phyloP scores from a whole-genome alignment of 1,140 invertebrate genomes.

The Drosophila athabasca region DNA sequence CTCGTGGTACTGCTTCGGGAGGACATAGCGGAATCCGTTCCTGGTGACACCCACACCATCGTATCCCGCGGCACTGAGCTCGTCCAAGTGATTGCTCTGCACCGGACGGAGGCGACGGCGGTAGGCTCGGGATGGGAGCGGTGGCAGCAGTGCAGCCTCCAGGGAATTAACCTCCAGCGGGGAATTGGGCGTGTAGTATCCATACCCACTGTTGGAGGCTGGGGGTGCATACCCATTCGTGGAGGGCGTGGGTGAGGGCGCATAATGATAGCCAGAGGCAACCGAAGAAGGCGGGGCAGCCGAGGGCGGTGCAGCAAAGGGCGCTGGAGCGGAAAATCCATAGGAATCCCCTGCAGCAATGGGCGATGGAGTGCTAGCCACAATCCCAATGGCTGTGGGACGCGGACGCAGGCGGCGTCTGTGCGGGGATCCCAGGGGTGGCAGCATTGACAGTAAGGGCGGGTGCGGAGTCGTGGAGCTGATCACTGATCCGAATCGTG shows the following conservation, averaged over 20 bases:
- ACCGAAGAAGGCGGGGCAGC: constrained; percentile 5
- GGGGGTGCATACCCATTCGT: neutral
- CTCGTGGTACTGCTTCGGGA: constrained; percentile 93
- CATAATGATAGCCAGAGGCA: constrained; percentile 58
- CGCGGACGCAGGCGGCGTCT: constrained; percentile 64
- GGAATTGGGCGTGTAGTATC: constrained; percentile 57
- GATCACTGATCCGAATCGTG: constrained; percentile 61
- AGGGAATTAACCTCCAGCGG: constrained; percentile 67
- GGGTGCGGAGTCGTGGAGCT: constrained; percentile 78
- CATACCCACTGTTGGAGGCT: constrained; percentile 25
- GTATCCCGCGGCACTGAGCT: constrained; percentile 85
- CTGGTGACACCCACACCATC: constrained; percentile 89
- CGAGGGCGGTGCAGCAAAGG: constrained; percentile 49
- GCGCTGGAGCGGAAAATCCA: constrained; percentile 62
- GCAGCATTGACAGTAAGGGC: constrained; percentile 70
- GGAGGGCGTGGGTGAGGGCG: constrained; percentile 32
- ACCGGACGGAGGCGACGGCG: constrained; percentile 62
- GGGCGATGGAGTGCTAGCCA: constrained; percentile 42
- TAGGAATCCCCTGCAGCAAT: constrained; percentile 47
- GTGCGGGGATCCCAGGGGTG: constrained; percentile 46
- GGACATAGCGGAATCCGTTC: constrained; percentile 92
- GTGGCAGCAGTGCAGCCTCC: constrained; percentile 64
- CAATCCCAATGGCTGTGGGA: constrained; percentile 55
- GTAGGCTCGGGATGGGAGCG: constrained; percentile 54
- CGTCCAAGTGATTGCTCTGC: constrained; percentile 62